Base-by-base conservation (phyloP, 1,140 invertebrate species). In the Whitmania pigra region DNA sequence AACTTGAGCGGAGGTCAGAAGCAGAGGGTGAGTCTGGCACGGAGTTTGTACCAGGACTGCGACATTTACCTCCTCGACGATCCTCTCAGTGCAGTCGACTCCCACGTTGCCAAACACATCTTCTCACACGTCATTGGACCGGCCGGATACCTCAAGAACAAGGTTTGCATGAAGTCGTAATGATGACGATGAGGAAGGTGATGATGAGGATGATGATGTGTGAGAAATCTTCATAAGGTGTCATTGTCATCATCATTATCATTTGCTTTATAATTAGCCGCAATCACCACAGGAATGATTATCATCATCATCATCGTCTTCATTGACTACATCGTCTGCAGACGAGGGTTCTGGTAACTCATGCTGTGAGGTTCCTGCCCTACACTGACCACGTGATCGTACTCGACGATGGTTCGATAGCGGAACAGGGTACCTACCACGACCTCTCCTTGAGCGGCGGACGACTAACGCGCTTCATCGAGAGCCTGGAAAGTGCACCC, bases 61-160 rank as follows among this genome's bases (percentile, higher is more conserved):
- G 88, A 90, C 76, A 86, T 90, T 73, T 90, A 90, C 78, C 82
- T 90, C 2, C 77, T 90, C 22, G 89, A 90, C 75, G 85, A 86
- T 75, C 83, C 84, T 25, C 77, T 85, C 5, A 82, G 82, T 75
- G 85, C 85, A 53, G 82, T 85, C 11, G 85, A 85, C 76, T 77
- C 83, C 0, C 83, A 85, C 77, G 84, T 85, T 17, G 81, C 83
- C 0, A 81, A 80, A 75, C 79, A 81, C 66, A 78, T 82, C 67
- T 82, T 81, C 77, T 78, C 80, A 40, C 73, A 82, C 29, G 83
- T 85, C 43, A 81, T 85, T 73, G 82, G 83, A 67, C 78, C 81
- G 36, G 74, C 79, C 53, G 83, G 84, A 40, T 81, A 91, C 77
- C 86, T 94, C 71, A 77, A 74, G 53, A 73, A 74, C 43, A 82